Evolutionary conservation across 2,888 invertebrate genomes (phyloP).

Genomic region (Hydropsyche betteni): DNA sequence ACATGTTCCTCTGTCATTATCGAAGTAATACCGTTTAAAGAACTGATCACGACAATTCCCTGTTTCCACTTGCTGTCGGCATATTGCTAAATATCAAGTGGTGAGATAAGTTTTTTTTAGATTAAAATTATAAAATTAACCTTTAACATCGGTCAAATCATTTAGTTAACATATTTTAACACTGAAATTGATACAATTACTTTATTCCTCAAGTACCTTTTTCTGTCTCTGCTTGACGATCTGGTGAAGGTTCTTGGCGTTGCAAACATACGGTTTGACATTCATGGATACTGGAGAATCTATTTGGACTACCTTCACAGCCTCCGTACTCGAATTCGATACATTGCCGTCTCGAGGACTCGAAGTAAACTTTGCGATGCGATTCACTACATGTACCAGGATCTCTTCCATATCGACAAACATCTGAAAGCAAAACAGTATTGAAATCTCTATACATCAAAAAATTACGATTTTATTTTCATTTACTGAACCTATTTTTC

Average conservation of each 20-base stretch:
- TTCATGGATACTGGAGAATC: slow-evolving; percentile 78
- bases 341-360: slow-evolving; percentile 70
- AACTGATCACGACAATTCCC: slow-evolving; percentile 66
- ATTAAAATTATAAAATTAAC: no score
- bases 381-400: slow-evolving; percentile 76
- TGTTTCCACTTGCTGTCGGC: slow-evolving; percentile 69
- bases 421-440: slow-evolving; percentile 65
- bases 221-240: slow-evolving; percentile 46
- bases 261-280: slow-evolving; percentile 77
- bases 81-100: slow-evolving; percentile 64
- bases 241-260: slow-evolving; percentile 65
- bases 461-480: slow-evolving; percentile 40
- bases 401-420: slow-evolving; percentile 74
- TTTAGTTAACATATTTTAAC: no score
- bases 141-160: no score
- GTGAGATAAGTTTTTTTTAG: no score
- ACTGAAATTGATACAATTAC: background rate
- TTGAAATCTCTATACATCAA: background rate
- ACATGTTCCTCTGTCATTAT: slow-evolving; percentile 74
- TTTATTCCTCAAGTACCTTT: slow-evolving; percentile 11
- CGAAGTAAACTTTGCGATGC: slow-evolving; percentile 77
- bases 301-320: slow-evolving; percentile 85
- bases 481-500: slow-evolving; percentile 68
- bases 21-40: slow-evolving; percentile 78
- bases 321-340: slow-evolving; percentile 80